Percentiles rank a stretch among this genome's conserved stretches.
Evolutionary conservation across 2,888 invertebrate genomes (phyloP).

Genomic region (Listrodromus nycthemerus): DNA sequence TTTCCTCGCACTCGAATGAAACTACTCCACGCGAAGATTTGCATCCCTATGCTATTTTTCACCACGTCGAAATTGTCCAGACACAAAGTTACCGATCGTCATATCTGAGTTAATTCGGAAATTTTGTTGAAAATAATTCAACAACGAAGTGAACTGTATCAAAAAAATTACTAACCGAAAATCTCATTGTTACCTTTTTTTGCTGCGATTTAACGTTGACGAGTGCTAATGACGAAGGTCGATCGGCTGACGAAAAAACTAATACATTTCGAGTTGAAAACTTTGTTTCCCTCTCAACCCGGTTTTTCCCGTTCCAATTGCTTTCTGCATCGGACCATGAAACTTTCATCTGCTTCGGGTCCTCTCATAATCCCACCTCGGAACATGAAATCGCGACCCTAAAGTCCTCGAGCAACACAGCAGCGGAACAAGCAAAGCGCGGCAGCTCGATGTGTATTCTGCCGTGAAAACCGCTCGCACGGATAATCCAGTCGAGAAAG

Average conservation of each 20-base stretch:
- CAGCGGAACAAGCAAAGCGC: slow-evolving; percentile 17
- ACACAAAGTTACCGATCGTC: background rate
- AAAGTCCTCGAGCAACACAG: slow-evolving; percentile 47
- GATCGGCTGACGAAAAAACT: background rate
- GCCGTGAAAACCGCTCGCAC: slow-evolving; percentile 55
- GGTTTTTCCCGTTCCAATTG: slow-evolving; percentile 2
- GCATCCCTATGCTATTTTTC: background rate
- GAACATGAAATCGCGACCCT: slow-evolving; percentile 36
- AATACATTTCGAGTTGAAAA: slow-evolving; percentile 10
- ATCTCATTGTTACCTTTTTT: background rate
- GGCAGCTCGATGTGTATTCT: slow-evolving; percentile 43
- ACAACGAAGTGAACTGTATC: too few relatives aligned
- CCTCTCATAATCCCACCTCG: slow-evolving; percentile 44
- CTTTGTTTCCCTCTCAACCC: slow-evolving; percentile 12
- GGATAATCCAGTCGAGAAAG: slow-evolving; percentile 49
- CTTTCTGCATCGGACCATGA: slow-evolving; percentile 23
- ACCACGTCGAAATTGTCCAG: background rate
- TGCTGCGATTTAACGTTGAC: background rate
- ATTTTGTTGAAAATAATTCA: too few relatives aligned
- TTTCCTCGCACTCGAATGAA: background rate
- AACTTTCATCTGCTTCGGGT: slow-evolving; percentile 34
- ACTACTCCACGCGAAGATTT: background rate
- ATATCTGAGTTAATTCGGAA: too few relatives aligned
- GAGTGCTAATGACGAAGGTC: background rate
- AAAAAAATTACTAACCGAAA: background rate